Base-by-base conservation (phyloP, 2,797 vertebrate genomes). In the Lophotriccus pileatus region DNA sequence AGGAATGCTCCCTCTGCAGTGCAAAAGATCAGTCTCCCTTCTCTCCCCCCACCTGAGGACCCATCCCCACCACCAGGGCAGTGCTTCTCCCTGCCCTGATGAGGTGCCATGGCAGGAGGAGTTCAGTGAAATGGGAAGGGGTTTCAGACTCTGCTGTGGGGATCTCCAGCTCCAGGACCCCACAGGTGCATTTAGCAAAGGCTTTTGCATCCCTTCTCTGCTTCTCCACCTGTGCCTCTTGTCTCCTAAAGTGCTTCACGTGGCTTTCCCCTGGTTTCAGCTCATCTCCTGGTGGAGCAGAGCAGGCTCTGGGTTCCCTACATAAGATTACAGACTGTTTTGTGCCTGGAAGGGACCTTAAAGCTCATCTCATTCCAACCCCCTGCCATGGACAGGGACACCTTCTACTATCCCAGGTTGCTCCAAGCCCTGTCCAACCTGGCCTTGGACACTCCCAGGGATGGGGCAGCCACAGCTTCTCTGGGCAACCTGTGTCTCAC, bases 191-290 rank as follows among this genome's bases (percentile, higher is more conserved):
- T 30, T 24, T 7, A 24, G 16, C 8, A n/a, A 58, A 52, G 20
- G 27, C 0, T 75, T 89, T 80, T 22, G 3, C 7, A 13, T 7
- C 24, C n/a, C 7, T 67, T 32, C 50, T 18, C n/a, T 34, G 19
- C 44, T 58, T 32, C 17, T 73, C 30, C 43, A 17, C 13, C 62
- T 12, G 24, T 1, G 2, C 14, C 23, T 58, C 8, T 10, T 8
- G 12, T 19, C 37, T 60, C 41, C 36, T 19, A 1, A 75, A 16
- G 12, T 0, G 4, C 13, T 58, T 44, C 11, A 0, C 0, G 13
- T 3, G 44, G 2, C 4, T 30, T 22, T 22, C 21, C 60, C 52
- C 6, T 20, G 12, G 16, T 36, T 58, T 56, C 41, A 12, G 21
- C 24, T 60, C 47, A 1, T 13, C 24, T 17, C 8, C 0, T 1